Percentiles rank a stretch among this genome's conserved stretches.
These are phyloP conservation scores for Eupsilia transversa DNA, from an alignment of 2,888 invertebrate species.

Conservation along the genomic window DNA sequence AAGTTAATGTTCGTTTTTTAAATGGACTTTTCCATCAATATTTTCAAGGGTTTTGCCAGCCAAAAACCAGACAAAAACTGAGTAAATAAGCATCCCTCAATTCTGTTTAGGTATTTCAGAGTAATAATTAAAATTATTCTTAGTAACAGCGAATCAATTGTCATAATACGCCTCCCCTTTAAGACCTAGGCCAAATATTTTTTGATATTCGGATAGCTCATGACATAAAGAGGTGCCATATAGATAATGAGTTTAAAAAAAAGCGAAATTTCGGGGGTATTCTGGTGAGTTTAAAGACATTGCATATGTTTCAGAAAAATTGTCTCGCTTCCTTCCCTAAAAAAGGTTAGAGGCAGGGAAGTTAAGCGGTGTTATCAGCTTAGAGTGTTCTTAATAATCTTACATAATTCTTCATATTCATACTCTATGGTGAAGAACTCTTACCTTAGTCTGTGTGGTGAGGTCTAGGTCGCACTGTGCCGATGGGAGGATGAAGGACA, in stretches of 20 bases:
- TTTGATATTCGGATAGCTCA: too few species aligned
- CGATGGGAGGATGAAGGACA: constrained; percentile 98
- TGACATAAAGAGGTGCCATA: too few species aligned
- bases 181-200: too few species aligned
- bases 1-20: background rate
- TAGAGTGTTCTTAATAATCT: background rate
- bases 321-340: background rate
- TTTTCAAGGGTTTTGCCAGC: background rate
- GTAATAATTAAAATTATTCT: background rate
- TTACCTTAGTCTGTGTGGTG: constrained; percentile 95
- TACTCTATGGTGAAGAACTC: constrained; percentile 43
- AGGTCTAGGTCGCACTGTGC: constrained; percentile 97
- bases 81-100: background rate
- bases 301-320: background rate
- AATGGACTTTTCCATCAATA: background rate
- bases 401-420: too few species aligned
- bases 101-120: background rate
- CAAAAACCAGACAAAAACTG: background rate
- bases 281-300: too few species aligned
- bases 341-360: background rate
- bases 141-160: too few species aligned
- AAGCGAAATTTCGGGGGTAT: too few species aligned
- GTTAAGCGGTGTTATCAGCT: background rate
- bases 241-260: too few species aligned
- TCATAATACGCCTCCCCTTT: too few species aligned